A percentile compares a stretch with the other conserved stretches of the same genome.
phyloP scores from a whole-genome alignment of 2,797 vertebrate genomes.

The Mus spretus region DNA sequence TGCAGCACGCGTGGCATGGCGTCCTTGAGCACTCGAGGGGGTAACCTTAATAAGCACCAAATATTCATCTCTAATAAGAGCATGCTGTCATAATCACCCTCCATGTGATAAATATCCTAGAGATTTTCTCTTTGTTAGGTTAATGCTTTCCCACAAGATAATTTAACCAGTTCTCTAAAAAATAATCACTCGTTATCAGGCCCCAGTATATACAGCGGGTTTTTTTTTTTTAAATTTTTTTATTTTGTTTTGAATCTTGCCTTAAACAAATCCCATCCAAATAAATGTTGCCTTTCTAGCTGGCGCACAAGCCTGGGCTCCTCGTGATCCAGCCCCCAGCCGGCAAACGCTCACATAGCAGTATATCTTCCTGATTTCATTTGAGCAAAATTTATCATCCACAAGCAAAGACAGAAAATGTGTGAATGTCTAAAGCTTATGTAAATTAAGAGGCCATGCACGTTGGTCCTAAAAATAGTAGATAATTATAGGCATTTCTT shows the following conservation, averaged over 20 bases:
- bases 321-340: constrained; percentile 88
- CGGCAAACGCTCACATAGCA: constrained; percentile 88
- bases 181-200: constrained; percentile 85
- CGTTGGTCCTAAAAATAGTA: constrained; percentile 90
- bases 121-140: constrained; percentile 86
- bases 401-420: constrained; percentile 89
- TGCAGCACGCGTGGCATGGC: constrained; percentile 64
- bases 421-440: constrained; percentile 92
- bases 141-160: constrained; percentile 83
- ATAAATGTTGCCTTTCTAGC: constrained; percentile 87
- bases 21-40: constrained; percentile 76
- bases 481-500: constrained; percentile 91
- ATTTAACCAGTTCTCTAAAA: constrained; percentile 86
- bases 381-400: constrained; percentile 90
- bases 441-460: constrained; percentile 91
- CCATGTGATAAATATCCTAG: constrained; percentile 84
- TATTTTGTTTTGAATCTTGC: constrained; percentile 85
- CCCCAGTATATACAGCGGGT: constrained; percentile 69
- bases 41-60: constrained; percentile 84
- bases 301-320: constrained; percentile 84
- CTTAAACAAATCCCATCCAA: constrained; percentile 88
- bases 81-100: constrained; percentile 82
- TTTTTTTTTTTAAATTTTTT: constrained; percentile 8
- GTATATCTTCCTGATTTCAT: constrained; percentile 87
- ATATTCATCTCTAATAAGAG: constrained; percentile 83